Evolutionary conservation across 2,888 invertebrate species (phyloP), one percentile per base, ranked within the genome.

Genomic region (Tipula confusa): DNA sequence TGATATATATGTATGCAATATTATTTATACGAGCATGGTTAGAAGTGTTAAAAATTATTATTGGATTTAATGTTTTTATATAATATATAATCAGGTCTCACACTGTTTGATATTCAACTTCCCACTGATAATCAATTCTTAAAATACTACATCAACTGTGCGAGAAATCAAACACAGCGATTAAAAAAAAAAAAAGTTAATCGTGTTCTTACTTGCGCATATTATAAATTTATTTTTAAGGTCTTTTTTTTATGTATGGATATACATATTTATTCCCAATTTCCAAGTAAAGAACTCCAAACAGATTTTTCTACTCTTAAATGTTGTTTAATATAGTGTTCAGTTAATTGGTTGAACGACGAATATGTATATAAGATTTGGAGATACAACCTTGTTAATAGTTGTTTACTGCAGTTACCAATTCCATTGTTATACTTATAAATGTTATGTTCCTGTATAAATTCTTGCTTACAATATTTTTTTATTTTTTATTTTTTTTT

Each of bases 371-470:
- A 9, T 24, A 24, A 64, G 64, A 64, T 64, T 64, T 64, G 64
- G 24, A 11, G 64, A 64, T 64, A 64, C 64, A 64, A 64, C 64
- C 64, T 64, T 64, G 64, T 64, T 64, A 64, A 64, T 64, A 64
- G 64, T 64, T 64, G 64, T 64, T 64, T 64, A 64, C 64, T 64
- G 64, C 64, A 64, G 64, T 64, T 64, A 64, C 64, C 64, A 64
- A 64, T 64, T 64, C 64, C 64, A 64, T 64, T 64, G 64, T 64
- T 64, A 64, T 64, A 43, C 15, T 18, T 18, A 15, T n/a, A 64
- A 18, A 64, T 64, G 24, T 64, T 64, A 24, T 18, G 64, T 64
- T 64, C 64, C 43, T 43, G 43, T 43, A 43, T 43, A 15, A 7
- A 24, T 64, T 64, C 64, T 64, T 64, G 24, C 43, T 43, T 43